These are phyloP conservation scores for Andrena cerasifolii DNA, from an alignment of 1,140 invertebrate species.

Conservation along the genomic window DNA sequence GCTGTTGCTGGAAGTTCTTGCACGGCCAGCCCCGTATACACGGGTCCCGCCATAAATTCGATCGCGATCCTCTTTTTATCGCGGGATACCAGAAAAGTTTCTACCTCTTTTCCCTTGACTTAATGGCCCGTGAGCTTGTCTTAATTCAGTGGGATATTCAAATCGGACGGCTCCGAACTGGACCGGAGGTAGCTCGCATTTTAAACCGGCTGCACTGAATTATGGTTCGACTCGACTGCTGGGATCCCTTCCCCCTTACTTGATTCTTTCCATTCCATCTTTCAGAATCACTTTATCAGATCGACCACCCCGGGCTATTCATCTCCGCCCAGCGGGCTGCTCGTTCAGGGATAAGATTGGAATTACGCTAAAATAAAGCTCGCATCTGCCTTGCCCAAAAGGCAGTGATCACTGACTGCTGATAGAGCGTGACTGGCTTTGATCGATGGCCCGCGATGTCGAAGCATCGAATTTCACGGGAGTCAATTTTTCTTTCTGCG, in stretches of 20 bases:
- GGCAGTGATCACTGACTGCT: slow-evolving; percentile 71
- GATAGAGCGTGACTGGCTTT: slow-evolving; percentile 60
- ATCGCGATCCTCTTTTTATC: slow-evolving; percentile 17
- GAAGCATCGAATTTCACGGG: slow-evolving; percentile 1
- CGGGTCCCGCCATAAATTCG: slow-evolving; percentile 25
- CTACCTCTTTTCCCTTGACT: slow-evolving; percentile 44
- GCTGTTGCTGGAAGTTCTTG: background rate
- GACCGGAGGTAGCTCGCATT: slow-evolving; percentile 53
- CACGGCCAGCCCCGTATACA: background rate
- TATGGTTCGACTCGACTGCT: slow-evolving; percentile 61
- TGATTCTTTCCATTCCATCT: slow-evolving; percentile 11
- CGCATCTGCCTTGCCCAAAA: too few relatives aligned
- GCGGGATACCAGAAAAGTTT: slow-evolving; percentile 33
- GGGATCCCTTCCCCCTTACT: slow-evolving; percentile 1
- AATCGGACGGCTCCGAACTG: slow-evolving; percentile 43
- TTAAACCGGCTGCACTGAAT: slow-evolving; percentile 72
- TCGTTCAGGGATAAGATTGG: slow-evolving; percentile 74
- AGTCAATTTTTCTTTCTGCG: slow-evolving; percentile 17
- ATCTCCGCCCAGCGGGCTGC: background rate
- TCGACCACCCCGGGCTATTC: slow-evolving; percentile 13
- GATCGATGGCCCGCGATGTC: slow-evolving; percentile 52
- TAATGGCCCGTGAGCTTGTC: slow-evolving; percentile 66
- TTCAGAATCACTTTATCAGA: slow-evolving; percentile 32
- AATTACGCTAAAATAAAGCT: slow-evolving; percentile 76
- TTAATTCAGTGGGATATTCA: slow-evolving; percentile 76